phyloP scores from a whole-genome alignment of 2,113 vertebrate genomes.

The Protomyctophum bolini region DNA sequence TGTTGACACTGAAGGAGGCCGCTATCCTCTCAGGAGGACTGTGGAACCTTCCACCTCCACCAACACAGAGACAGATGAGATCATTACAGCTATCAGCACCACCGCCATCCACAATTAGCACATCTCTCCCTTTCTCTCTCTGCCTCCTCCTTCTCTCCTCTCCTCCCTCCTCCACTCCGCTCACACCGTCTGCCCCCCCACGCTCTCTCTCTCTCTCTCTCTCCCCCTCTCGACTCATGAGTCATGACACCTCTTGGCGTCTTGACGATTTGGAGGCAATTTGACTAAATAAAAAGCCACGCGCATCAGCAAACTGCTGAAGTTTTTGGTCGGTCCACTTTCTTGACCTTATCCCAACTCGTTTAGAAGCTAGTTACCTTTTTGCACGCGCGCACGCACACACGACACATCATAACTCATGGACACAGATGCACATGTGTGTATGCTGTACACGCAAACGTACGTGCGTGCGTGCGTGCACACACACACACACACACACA shows the following conservation, averaged over 20 bases:
- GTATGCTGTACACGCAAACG: neutral
- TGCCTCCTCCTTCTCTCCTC: conserved; percentile 46
- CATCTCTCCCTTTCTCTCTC: conserved; percentile 64
- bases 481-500: neutral
- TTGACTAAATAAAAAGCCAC: conserved; percentile 70
- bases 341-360: conserved; percentile 64
- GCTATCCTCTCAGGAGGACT: conserved; percentile 79
- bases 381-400: conserved; percentile 3
- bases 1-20: conserved; percentile 82
- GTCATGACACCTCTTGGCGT: conserved; percentile 67
- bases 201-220: conserved; percentile 11
- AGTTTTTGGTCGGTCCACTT: conserved; percentile 40
- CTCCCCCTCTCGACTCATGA: conserved; percentile 35
- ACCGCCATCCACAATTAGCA: conserved; percentile 84
- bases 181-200: conserved; percentile 46
- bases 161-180: conserved; percentile 40
- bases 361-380: conserved; percentile 65
- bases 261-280: conserved; percentile 68
- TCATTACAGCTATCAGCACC: conserved; percentile 83
- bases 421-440: no score
- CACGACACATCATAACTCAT: no score
- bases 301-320: conserved; percentile 62
- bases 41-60: conserved; percentile 77
- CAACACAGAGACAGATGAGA: conserved; percentile 81
- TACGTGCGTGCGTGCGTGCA: neutral